Percentiles rank a stretch among this genome's conserved stretches.
Conservation (phyloP, 2,797 vertebrate genomes). For the Allobates femoralis region DNA sequence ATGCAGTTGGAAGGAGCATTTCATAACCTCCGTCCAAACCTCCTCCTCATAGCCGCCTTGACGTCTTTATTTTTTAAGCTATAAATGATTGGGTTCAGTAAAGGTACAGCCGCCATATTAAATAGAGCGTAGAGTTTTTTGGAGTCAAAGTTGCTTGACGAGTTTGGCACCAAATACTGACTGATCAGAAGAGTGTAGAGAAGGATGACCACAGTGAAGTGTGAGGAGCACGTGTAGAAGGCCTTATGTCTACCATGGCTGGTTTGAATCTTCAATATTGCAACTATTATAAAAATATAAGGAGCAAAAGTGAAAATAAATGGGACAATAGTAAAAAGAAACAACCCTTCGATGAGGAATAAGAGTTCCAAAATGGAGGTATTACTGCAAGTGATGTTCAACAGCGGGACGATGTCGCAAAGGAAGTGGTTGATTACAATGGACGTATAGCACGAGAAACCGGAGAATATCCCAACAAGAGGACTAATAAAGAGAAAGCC, state of each 20-base stretch:
- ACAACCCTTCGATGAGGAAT: slow-evolving; percentile 25
- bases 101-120: slow-evolving; percentile 36
- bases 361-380: not conserved
- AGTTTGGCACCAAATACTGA: slow-evolving; percentile 43
- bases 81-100: slow-evolving; percentile 47
- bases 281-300: slow-evolving; percentile 44
- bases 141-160: not conserved
- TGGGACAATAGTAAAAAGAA: slow-evolving; percentile 27
- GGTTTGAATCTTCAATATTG: slow-evolving; percentile 44
- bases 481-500: slow-evolving; percentile 23
- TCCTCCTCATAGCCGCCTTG: not conserved
- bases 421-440: slow-evolving; percentile 35
- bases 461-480: slow-evolving; percentile 5
- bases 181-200: slow-evolving; percentile 43
- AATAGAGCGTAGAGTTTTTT: slow-evolving; percentile 39
- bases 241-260: slow-evolving; percentile 41
- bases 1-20: not conserved
- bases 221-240: slow-evolving; percentile 56
- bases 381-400: slow-evolving; percentile 39
- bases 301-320: slow-evolving; percentile 29
- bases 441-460: slow-evolving; percentile 18
- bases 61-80: slow-evolving; percentile 49
- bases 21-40: not conserved
- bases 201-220: slow-evolving; percentile 49
- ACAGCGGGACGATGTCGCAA: slow-evolving; percentile 32